Conservation (phyloP, 2,113 vertebrate genomes). For the Nerophis ophidion region DNA sequence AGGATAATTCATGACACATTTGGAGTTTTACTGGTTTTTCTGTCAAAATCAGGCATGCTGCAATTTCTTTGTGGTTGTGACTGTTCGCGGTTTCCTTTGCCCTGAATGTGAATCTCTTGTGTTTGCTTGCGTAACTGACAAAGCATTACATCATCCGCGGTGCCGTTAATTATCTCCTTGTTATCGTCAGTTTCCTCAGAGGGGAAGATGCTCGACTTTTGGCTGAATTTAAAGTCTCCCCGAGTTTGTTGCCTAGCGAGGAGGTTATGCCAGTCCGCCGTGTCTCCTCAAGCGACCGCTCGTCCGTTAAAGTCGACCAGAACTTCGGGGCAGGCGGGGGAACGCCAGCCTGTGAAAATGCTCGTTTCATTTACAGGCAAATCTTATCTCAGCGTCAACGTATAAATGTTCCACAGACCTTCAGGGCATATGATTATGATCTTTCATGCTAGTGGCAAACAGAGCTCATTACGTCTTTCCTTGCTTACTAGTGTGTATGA, state of each 20-base stretch:
- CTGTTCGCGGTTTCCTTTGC: not conserved
- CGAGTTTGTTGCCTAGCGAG: not conserved
- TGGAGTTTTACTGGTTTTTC: too few relatives aligned
- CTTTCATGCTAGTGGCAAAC: not conserved
- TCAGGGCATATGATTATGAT: not conserved
- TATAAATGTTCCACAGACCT: not conserved
- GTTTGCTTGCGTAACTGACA: slow-evolving; percentile 25
- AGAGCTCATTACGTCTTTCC: not conserved
- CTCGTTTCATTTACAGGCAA: too few relatives aligned
- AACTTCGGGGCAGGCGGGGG: too few relatives aligned
- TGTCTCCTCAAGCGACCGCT: not conserved
- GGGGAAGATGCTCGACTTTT: not conserved
- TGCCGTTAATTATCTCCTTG: slow-evolving; percentile 17
- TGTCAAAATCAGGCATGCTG: too few relatives aligned
- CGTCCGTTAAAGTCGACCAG: not conserved
- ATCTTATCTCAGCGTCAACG: too few relatives aligned
- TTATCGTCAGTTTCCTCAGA: slow-evolving; percentile 14
- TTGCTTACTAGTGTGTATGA: not conserved
- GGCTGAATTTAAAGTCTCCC: not conserved
- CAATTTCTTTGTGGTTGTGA: not conserved
- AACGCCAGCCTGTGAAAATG: too few relatives aligned
- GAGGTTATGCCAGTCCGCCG: not conserved
- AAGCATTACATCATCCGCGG: slow-evolving; percentile 31
- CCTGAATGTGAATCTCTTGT: slow-evolving; percentile 4
- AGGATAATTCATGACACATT: too few relatives aligned